phyloP scores from a whole-genome alignment of 2,888 invertebrate species.

The Drosophila atripex region DNA sequence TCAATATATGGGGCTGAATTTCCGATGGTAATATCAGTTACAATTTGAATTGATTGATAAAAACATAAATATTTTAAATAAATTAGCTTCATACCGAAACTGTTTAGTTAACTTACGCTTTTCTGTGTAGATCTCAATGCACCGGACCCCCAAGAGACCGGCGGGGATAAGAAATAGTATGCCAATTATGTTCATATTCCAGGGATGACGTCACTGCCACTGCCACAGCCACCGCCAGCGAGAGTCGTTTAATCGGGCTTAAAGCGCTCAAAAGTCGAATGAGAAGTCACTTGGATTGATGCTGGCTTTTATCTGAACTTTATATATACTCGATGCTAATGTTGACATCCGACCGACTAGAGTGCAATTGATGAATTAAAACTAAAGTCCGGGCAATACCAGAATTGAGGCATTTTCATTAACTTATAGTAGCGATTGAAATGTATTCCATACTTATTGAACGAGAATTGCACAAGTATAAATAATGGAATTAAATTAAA shows the following conservation, averaged over 20 bases:
- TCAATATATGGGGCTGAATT: slow-evolving; percentile 88
- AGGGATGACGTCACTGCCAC: slow-evolving; percentile 30
- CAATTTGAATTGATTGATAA: too few species aligned
- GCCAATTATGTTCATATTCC: slow-evolving; percentile 55
- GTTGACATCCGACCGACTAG: slow-evolving; percentile 2
- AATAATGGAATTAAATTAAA: not conserved
- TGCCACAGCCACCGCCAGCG: slow-evolving; percentile 29
- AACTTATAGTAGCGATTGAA: slow-evolving; percentile 9
- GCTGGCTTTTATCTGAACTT: slow-evolving; percentile 58
- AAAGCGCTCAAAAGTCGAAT: slow-evolving; percentile 49
- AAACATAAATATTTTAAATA: not conserved
- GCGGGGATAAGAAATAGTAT: slow-evolving; percentile 34
- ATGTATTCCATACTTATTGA: slow-evolving; percentile 31
- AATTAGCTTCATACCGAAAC: too few species aligned
- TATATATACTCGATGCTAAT: slow-evolving; percentile 18
- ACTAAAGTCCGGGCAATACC: slow-evolving; percentile 39
- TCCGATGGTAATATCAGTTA: too few species aligned
- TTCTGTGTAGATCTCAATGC: slow-evolving; percentile 58
- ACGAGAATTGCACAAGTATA: not conserved
- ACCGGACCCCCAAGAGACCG: slow-evolving; percentile 26
- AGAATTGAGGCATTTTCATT: slow-evolving; percentile 37
- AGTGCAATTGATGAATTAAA: slow-evolving; percentile 37
- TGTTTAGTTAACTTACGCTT: slow-evolving; percentile 61
- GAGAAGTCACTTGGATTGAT: slow-evolving; percentile 46
- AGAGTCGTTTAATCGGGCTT: slow-evolving; percentile 48